phyloP scores from a whole-genome alignment of 2,113 vertebrate genomes.

The Emydocephalus ijimae region DNA sequence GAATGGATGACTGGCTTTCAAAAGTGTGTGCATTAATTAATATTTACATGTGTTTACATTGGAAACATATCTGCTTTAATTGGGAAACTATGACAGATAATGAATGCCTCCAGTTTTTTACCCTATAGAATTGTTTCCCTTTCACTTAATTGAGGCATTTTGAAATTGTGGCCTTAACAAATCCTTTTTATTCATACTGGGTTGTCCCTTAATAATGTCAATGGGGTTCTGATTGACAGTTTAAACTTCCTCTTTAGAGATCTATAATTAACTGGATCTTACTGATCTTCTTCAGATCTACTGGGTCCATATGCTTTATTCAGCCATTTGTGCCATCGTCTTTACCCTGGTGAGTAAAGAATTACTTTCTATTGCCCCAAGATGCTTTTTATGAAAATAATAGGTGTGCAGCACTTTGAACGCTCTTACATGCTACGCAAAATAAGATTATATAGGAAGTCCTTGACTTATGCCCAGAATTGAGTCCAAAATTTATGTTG shows the following conservation, averaged over 20 bases:
- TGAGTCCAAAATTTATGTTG: neutral
- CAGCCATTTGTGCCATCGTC: constrained; percentile 81
- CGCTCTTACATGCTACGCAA: neutral
- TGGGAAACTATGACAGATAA: neutral
- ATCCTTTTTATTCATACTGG: neutral
- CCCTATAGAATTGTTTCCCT: neutral
- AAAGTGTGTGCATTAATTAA: neutral
- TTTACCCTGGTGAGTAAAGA: constrained; percentile 87
- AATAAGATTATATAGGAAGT: neutral
- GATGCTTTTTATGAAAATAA: neutral
- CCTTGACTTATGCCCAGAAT: neutral
- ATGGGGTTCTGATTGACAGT: neutral
- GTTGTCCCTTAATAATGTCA: neutral
- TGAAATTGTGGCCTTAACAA: neutral
- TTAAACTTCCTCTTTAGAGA: neutral
- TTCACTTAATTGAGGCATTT: neutral
- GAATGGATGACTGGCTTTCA: neutral
- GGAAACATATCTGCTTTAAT: neutral
- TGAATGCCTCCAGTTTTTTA: neutral
- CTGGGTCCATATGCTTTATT: constrained; percentile 93
- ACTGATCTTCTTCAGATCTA: constrained; percentile 70
- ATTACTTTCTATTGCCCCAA: neutral
- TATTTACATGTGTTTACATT: neutral
- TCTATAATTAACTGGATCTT: neutral
- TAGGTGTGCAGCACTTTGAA: neutral